Conservation (phyloP, 2,797 vertebrate genomes). For the Hybognathus amarus region DNA sequence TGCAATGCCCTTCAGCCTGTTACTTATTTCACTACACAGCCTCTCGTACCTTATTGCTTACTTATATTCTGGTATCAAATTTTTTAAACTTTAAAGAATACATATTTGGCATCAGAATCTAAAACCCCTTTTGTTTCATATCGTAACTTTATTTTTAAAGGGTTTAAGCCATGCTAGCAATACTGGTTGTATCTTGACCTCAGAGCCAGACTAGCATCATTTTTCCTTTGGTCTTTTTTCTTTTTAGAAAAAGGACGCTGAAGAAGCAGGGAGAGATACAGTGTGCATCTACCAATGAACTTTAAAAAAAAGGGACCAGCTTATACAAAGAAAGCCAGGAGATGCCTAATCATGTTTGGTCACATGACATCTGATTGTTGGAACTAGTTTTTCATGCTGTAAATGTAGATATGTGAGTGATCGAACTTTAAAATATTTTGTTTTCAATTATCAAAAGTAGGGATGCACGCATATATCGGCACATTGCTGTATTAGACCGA, state of each 20-base stretch:
- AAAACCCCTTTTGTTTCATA: constrained; percentile 3
- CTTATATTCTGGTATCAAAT: background rate
- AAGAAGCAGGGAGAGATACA: background rate
- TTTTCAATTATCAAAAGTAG: background rate
- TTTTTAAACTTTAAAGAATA: background rate
- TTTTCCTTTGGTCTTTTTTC: background rate
- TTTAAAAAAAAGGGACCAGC: background rate
- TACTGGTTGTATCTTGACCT: background rate
- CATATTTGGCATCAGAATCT: background rate
- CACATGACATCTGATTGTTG: background rate
- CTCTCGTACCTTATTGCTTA: too few relatives aligned
- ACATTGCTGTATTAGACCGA: too few relatives aligned
- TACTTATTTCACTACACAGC: too few relatives aligned
- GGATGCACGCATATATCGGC: too few relatives aligned
- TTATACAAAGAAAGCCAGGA: background rate
- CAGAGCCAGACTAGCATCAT: constrained; percentile 22
- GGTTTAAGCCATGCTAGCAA: background rate
- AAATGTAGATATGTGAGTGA: too few relatives aligned
- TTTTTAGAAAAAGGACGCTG: background rate
- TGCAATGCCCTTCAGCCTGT: too few relatives aligned
- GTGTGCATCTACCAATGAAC: background rate
- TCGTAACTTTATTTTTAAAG: background rate
- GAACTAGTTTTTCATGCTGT: too few relatives aligned
- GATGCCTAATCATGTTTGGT: background rate
- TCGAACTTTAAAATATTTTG: background rate